These are phyloP conservation scores for Palloptera scutellata DNA, from an alignment of 2,888 invertebrate genomes.

Conservation along the genomic window DNA sequence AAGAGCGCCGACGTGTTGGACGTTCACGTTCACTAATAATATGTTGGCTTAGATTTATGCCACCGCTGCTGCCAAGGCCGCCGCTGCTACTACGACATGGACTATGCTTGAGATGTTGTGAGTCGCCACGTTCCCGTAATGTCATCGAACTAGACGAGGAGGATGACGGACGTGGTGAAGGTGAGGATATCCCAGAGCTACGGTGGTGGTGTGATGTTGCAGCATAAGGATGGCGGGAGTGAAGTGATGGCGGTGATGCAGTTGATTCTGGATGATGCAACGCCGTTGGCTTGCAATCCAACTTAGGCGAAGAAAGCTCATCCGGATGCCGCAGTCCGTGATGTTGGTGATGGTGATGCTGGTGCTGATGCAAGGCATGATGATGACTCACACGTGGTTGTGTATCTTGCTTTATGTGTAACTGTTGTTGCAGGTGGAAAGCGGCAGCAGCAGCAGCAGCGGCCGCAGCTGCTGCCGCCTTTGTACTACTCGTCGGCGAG, in stretches of 20 bases:
- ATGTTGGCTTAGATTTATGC: conserved; percentile 51
- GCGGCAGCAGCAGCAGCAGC: conserved; percentile 55
- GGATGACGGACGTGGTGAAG: conserved; percentile 33
- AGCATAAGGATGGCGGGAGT: conserved; percentile 32
- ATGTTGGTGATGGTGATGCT: conserved; percentile 43
- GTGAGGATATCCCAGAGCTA: conserved; percentile 19
- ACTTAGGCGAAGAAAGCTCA: conserved; percentile 52
- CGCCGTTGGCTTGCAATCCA: conserved; percentile 48
- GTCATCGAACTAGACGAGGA: conserved; percentile 27
- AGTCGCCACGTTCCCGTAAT: conserved; percentile 37
- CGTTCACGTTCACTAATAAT: conserved; percentile 43
- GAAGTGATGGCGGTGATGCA: conserved; percentile 34
- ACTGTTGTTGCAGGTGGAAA: conserved; percentile 57
- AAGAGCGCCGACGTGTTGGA: conserved; percentile 22
- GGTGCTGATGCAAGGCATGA: conserved; percentile 43
- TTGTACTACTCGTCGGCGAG: conserved; percentile 48
- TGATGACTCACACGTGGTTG: conserved; percentile 56
- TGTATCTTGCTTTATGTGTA: conserved; percentile 59
- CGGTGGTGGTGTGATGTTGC: conserved; percentile 24
- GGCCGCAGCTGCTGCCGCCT: conserved; percentile 48
- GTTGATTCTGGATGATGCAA: conserved; percentile 17
- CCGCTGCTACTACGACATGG: conserved; percentile 37
- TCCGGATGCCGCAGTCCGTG: conserved; percentile 52
- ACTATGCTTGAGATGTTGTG: conserved; percentile 50
- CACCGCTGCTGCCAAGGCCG: conserved; percentile 36